Evolutionary conservation across 2,888 invertebrate genomes (phyloP).

Genomic region (Andrena dorsata): DNA sequence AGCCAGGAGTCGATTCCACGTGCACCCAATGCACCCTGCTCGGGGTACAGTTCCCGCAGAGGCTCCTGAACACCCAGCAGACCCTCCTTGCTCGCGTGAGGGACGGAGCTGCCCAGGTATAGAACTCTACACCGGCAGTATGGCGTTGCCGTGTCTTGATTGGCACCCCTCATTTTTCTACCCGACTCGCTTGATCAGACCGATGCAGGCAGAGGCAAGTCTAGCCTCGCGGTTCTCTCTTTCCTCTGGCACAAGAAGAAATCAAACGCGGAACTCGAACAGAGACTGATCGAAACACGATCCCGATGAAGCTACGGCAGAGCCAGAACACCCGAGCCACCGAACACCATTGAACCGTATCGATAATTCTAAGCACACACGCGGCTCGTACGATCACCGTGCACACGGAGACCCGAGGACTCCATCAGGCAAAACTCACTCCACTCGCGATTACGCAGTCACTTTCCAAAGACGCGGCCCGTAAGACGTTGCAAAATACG

Average conservation of each 20-base stretch:
- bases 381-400: constrained; percentile 4
- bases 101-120: constrained; percentile 98
- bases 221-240: neutral
- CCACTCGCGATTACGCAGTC: constrained; percentile 72
- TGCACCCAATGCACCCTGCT: constrained; percentile 95
- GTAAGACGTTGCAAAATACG: constrained; percentile 68
- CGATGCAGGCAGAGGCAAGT: neutral
- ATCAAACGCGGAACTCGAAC: neutral
- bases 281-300: neutral
- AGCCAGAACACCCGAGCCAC: constrained; percentile 28
- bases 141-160: constrained; percentile 93
- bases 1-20: constrained; percentile 98
- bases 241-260: neutral
- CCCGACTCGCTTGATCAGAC: constrained; percentile 1
- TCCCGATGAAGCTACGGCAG: constrained; percentile 1
- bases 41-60: constrained; percentile 97
- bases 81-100: constrained; percentile 99
- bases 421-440: constrained; percentile 63
- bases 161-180: constrained; percentile 81
- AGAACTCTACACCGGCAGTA: constrained; percentile 98
- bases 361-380: constrained; percentile 17
- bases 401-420: constrained; percentile 50
- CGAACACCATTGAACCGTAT: constrained; percentile 26
- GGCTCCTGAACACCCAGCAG: constrained; percentile 99
- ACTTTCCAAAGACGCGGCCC: constrained; percentile 69